These are phyloP conservation scores for Lemur catta DNA, from an alignment of 2,797 vertebrate species.

Conservation along the genomic window DNA sequence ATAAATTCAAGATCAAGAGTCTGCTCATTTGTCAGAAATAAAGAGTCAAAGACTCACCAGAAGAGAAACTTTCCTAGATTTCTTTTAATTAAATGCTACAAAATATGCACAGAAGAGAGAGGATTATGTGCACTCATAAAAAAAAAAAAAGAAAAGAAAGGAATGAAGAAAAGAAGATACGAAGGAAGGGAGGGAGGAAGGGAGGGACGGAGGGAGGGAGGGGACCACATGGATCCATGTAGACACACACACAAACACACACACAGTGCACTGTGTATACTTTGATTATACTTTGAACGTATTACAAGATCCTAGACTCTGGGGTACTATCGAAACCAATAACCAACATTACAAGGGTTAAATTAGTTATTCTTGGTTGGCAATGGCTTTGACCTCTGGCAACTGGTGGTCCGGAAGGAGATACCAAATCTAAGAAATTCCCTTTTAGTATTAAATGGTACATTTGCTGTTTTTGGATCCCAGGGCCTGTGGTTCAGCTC, in stretches of 20 bases:
- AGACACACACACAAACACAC: neutral
- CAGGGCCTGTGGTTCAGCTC: neutral
- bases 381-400: conserved; percentile 27
- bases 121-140: neutral
- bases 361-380: neutral
- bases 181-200: neutral
- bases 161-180: neutral
- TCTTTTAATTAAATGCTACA: neutral
- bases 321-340: neutral
- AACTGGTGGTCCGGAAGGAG: conserved; percentile 12
- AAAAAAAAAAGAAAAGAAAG: neutral
- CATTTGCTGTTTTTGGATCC: neutral
- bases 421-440: neutral
- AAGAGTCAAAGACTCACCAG: neutral
- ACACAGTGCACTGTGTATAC: neutral
- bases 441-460: neutral
- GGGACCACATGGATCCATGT: neutral
- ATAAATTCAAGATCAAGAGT: neutral
- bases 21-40: neutral
- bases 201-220: too few relatives aligned
- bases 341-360: neutral
- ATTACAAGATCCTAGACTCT: neutral
- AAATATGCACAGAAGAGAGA: neutral
- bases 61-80: neutral
- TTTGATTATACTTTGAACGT: neutral